Evolutionary conservation across 1,140 invertebrate genomes (phyloP), one percentile per base, ranked within the genome.

Genomic region (Gryon sp.): DNA sequence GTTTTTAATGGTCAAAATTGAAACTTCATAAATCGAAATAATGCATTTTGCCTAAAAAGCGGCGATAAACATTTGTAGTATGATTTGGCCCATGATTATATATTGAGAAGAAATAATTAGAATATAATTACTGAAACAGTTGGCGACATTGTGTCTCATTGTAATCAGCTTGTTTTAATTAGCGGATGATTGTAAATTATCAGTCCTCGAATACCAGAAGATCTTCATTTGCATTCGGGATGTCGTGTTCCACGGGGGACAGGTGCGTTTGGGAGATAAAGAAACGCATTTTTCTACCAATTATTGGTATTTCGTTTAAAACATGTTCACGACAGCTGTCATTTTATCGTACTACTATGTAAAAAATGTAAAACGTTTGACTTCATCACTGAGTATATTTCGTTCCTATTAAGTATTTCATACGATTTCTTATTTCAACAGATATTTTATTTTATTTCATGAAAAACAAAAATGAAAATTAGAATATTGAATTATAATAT

Each of bases 291-390:
- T 84, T 83, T 81, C 73, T 70, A 81, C 81, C 85, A 85, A 86
- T 85, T 86, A 85, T 86, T 83, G 82, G 80, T 76, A 83, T 84
- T 84, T 84, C 76, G 70, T 46, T 40, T 32, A 63, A 79, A 81
- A 53, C 40, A 52, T 70, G 76, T 77, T 78, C 48, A 46, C 62
- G 53, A 52, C 68, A 74, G 60, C 72, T 68, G 68, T 60, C 62
- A 66, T 40, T 48, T 75, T 78, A 69, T 73, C 52, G 28, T 53
- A 59, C 52, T 14, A 59, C 57, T 65, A 11, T 72, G 65, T 19
- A 74, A 8, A 55, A 66, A 60, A 55, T 8, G 24, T 32, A 55
- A 22, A 52, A 59, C 5, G n/a, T n/a, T 11, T 9, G n/a, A 32
- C 9, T 4, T 9, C 28, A 32, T 11, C 28, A n/a, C n/a, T n/a